Base-by-base conservation (phyloP, 2,888 invertebrate genomes). In the Stenoptilia bipunctidactyla region DNA sequence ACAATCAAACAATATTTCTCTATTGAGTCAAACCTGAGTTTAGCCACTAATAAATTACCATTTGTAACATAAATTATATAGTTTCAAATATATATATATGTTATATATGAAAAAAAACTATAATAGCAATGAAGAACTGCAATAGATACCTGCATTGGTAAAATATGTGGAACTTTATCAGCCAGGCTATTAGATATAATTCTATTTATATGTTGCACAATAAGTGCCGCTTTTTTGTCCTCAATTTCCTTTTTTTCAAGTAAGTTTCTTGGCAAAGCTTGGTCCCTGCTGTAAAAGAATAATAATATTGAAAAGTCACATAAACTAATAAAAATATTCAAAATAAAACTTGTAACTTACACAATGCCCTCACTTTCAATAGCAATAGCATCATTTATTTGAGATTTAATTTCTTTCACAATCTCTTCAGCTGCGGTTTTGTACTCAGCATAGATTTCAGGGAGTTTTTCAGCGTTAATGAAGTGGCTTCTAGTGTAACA, bases 401-500 rank as follows among this genome's bases (percentile, higher is more conserved):
- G 74, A 2, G 74, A 61, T 60, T 87, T 88, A 13, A 92, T 65
- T 55, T 82, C 72, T 35, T 85, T 71, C 1, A 82, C 63, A 15
- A 87, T 58, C 13, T 68, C 56, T 45, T 86, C 79, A 6, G 88
- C 74, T 33, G 70, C 59, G 1, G 67, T 53, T 42, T 80, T 70
- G 12, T 85, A 59, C 40, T 85, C 71, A 34, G 77, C 67, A 43
- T 91, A 90, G 44, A 68, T 62, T 13, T 86, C 75, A 1, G 92
- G 92, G n/a, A 93, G 73, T 36, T 66, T 67, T 27, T 86, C 73
- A 37, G 80, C 64, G 40, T 86, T 68, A 38, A 89, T 84, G 25
- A 93, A 76, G 60, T 92, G 88, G 2, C 93, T 96, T 65, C 90
- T 88, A 3, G 97, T 97, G 41, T 90, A 86, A 61, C 90, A 89